Conservation (phyloP, 2,888 invertebrate genomes). For the Pammene aurita region DNA sequence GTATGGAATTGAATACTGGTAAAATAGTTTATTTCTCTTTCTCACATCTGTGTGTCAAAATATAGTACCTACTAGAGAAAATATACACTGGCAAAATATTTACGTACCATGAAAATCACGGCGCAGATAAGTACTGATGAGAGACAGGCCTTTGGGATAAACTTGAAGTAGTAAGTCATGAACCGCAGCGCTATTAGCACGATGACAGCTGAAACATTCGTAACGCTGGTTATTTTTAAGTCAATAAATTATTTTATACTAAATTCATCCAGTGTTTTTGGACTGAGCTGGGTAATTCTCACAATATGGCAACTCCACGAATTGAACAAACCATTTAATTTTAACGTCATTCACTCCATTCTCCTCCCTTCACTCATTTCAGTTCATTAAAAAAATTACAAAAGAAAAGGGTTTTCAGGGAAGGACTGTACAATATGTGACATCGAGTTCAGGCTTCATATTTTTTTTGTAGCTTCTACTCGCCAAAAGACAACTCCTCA, state of each 20-base stretch:
- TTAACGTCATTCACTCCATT: not conserved
- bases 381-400: not conserved
- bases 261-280: not conserved
- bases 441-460: too few relatives aligned
- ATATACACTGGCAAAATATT: too few relatives aligned
- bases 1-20: too few relatives aligned
- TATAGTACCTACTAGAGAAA: too few relatives aligned
- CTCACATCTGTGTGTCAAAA: too few relatives aligned
- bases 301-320: conserved; percentile 3
- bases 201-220: conserved; percentile 85
- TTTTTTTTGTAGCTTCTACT: too few relatives aligned
- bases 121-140: conserved; percentile 95
- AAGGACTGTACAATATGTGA: too few relatives aligned
- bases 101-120: conserved; percentile 89
- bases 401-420: too few relatives aligned
- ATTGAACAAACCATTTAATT: not conserved
- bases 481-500: too few relatives aligned
- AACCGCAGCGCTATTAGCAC: conserved; percentile 92
- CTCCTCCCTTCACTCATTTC: not conserved
- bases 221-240: not conserved
- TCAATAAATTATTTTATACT: not conserved
- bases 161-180: conserved; percentile 94
- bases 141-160: conserved; percentile 92
- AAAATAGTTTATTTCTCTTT: too few relatives aligned
- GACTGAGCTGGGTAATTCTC: not conserved